Evolutionary conservation across 1,140 invertebrate species (phyloP), one percentile per base, ranked within the genome.

Genomic region (Papilio glaucus): DNA sequence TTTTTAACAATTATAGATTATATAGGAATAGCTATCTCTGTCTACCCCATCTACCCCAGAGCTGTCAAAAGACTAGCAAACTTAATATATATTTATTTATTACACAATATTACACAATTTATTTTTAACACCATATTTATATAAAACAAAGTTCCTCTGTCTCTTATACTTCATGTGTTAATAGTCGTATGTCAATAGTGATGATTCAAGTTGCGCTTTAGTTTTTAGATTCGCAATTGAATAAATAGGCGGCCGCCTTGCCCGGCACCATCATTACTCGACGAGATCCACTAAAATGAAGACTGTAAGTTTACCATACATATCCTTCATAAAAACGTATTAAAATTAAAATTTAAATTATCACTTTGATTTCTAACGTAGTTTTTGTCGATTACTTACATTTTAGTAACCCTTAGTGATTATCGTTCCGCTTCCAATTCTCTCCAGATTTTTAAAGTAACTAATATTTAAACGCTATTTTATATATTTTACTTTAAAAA

Each of bases 231-330:
- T 24, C 21, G 49, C 9, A 0, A 24, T 26, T 24, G 49, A 57
- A 57, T 57, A 57, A 57, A 57, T 57, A 57, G 49, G 21, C 49
- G 18, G 49, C 18, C 21, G 10, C 18, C 21, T 24, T 9, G 4
- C 18, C 49, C 49, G 24, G 8, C 49, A 53, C 49, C 49, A 67
- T 38, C 63, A 67, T 67, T 39, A 67, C 37, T 37, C 53, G 15
- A 37, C 49, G 26, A 67, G 63, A 67, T 67, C 61, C 38, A 29
- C 29, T 72, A 53, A 61, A 72, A 72, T 72, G 71, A 72, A 72
- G 26, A 53, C 71, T 24, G 71, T 72, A 41, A 68, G 65, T 62
- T 9, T 45, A 53, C 49, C 49, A 24, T 53, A 24, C 21, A 24
- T 53, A 26, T 53, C 21, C 9, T 24, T 24, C 49, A 10, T n/a